A percentile compares a stretch with the other conserved stretches of the same genome.
Evolutionary conservation across 2,797 vertebrate species (phyloP).

Genomic region (Miichthys miiuy): DNA sequence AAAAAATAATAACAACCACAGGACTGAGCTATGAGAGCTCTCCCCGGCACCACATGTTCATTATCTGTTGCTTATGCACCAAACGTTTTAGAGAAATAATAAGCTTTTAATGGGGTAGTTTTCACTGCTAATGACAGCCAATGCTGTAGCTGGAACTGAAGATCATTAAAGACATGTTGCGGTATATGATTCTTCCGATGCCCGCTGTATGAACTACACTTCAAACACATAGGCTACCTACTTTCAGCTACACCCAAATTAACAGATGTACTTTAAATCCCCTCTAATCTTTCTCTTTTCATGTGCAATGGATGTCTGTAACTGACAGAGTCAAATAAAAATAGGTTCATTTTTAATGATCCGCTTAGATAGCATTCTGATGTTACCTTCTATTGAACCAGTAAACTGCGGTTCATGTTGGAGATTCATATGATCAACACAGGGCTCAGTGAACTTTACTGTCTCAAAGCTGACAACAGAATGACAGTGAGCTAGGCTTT

Average conservation of each 20-base stretch:
- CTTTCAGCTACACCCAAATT: conserved; percentile 69
- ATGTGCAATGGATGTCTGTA: conserved; percentile 46
- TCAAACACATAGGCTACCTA: conserved; percentile 62
- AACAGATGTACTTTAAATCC: conserved; percentile 77
- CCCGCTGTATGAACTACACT: conserved; percentile 70
- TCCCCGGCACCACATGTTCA: conserved; percentile 45
- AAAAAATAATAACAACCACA: conserved; percentile 37
- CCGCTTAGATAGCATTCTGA: conserved; percentile 28
- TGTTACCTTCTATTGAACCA: conserved; percentile 48
- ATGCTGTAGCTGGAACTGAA: conserved; percentile 40
- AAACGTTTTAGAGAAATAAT: conserved; percentile 63
- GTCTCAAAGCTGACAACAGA: conserved; percentile 40
- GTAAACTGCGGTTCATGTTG: conserved; percentile 7
- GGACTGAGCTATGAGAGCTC: conserved; percentile 21
- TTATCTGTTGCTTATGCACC: conserved; percentile 56
- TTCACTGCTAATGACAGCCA: conserved; percentile 58
- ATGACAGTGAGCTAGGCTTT: conserved; percentile 24
- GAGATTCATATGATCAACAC: conserved; percentile 18
- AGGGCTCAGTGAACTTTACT: background rate
- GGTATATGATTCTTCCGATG: conserved; percentile 43
- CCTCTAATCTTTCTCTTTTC: conserved; percentile 69
- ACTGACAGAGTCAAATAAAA: conserved; percentile 55
- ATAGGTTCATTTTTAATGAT: conserved; percentile 66
- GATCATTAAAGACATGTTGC: conserved; percentile 69
- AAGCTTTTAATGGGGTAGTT: conserved; percentile 54